Evolutionary conservation across 2,888 invertebrate species (phyloP).

Genomic region (Drosophila mimica): DNA sequence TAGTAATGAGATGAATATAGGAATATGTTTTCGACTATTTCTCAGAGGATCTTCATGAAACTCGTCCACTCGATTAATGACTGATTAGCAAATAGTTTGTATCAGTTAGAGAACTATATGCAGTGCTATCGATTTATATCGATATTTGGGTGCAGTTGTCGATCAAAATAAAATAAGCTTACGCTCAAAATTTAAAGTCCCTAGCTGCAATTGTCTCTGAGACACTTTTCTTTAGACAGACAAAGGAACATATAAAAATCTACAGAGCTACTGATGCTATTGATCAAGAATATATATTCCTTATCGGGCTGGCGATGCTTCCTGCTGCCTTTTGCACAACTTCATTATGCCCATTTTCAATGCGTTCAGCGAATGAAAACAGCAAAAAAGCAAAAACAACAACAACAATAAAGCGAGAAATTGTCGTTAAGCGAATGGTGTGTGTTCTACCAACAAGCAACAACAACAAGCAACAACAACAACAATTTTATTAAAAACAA

Average conservation of each 20-base stretch:
- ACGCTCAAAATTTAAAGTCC: neutral
- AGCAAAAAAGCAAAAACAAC: neutral
- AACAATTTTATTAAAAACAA: slow-evolving; percentile 4
- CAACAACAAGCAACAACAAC: slow-evolving; percentile 9
- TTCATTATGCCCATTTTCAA: neutral
- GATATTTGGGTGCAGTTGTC: neutral
- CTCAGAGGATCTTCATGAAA: too few relatives aligned
- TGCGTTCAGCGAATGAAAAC: neutral
- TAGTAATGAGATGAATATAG: neutral
- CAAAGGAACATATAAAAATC: neutral
- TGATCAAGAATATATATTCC: neutral
- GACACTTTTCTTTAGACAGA: neutral
- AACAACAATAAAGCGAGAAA: slow-evolving; percentile 18
- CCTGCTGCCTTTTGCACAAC: neutral
- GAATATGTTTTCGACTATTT: neutral
- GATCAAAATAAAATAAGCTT: neutral
- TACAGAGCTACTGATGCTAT: neutral
- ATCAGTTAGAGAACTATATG: neutral
- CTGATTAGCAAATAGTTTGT: accelerated
- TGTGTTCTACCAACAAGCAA: slow-evolving; percentile 22
- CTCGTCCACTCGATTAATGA: too few relatives aligned
- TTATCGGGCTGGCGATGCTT: neutral
- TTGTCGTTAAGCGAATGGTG: slow-evolving; percentile 36
- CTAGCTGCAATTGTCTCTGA: neutral
- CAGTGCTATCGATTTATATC: neutral